phyloP scores from a whole-genome alignment of 2,113 vertebrate species.

The Phrynosoma blainvillii region DNA sequence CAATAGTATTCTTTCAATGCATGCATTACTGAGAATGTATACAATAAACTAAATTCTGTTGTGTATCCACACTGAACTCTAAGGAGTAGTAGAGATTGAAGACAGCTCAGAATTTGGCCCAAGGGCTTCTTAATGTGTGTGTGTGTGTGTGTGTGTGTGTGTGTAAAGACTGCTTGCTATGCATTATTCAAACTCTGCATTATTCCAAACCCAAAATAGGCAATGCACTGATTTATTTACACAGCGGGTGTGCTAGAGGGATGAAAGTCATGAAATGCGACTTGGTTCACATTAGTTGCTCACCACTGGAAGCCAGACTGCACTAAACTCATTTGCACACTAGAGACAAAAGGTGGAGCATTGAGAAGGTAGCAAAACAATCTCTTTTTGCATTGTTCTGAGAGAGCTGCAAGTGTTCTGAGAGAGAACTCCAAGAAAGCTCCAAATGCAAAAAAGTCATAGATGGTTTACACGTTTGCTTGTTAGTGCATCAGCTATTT shows the following conservation, averaged over 20 bases:
- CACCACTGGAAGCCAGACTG: constrained; percentile 49
- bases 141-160: too few species aligned
- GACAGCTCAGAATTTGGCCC: constrained; percentile 4
- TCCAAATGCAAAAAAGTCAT: background rate
- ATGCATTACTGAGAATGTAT: constrained; percentile 41
- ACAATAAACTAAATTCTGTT: constrained; percentile 4
- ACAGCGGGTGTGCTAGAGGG: constrained; percentile 48
- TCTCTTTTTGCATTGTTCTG: constrained; percentile 39
- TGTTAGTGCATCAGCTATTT: constrained; percentile 39
- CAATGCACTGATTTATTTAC: constrained; percentile 39
- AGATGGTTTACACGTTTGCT: background rate
- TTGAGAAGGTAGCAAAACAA: constrained; percentile 55
- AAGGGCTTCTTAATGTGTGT: constrained; percentile 30
- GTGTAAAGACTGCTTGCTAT: background rate
- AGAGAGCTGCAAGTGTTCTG: background rate
- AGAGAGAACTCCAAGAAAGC: background rate
- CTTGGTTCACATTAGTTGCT: constrained; percentile 52
- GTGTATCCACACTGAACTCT: background rate
- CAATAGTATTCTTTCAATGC: constrained; percentile 60
- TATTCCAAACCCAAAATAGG: constrained; percentile 1
- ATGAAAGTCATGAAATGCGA: constrained; percentile 31
- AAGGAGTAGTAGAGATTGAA: background rate
- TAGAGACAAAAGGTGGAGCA: constrained; percentile 54
- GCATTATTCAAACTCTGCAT: background rate
- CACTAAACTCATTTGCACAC: constrained; percentile 63